phyloP scores from a whole-genome alignment of 2,888 invertebrate genomes.

The Tridacna crocea region DNA sequence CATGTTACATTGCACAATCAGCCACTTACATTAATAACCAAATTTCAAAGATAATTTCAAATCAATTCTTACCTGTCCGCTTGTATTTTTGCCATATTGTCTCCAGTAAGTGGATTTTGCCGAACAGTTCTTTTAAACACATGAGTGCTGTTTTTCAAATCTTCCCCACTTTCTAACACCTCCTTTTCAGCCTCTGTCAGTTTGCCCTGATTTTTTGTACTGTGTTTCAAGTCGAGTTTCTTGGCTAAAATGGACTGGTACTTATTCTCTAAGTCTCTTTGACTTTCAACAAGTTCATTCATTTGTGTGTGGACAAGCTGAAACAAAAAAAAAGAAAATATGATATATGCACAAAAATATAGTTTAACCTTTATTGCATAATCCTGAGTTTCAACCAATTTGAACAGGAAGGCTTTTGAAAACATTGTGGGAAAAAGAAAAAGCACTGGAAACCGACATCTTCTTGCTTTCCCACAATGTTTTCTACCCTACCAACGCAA shows the following conservation, averaged over 20 bases:
- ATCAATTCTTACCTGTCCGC: slow-evolving; percentile 78
- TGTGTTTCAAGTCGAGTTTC: slow-evolving; percentile 72
- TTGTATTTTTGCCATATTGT: slow-evolving; percentile 82
- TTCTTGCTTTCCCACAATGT: no score
- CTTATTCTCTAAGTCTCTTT: slow-evolving; percentile 77
- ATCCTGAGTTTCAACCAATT: no score
- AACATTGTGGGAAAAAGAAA: no score
- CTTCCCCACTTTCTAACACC: slow-evolving; percentile 71
- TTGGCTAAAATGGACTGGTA: slow-evolving; percentile 80
- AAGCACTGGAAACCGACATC: no score
- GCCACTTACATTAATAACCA: no score
- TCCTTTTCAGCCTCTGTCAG: slow-evolving; percentile 74
- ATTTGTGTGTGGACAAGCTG: slow-evolving; percentile 82
- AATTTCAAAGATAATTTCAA: no score
- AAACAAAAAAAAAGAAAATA: slow-evolving; percentile 15
- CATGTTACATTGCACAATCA: no score
- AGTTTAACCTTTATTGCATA: no score
- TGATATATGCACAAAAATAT: not conserved
- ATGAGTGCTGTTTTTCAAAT: slow-evolving; percentile 81
- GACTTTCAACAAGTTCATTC: slow-evolving; percentile 76
- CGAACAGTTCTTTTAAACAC: slow-evolving; percentile 80
- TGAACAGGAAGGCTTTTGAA: no score
- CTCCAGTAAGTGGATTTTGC: slow-evolving; percentile 82
- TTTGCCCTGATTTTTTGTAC: slow-evolving; percentile 70
- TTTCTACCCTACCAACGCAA: no score